A percentile compares a stretch with the other conserved stretches of the same genome.
Evolutionary conservation across 2,797 vertebrate species (phyloP).

Genomic region (Leuciscus waleckii): DNA sequence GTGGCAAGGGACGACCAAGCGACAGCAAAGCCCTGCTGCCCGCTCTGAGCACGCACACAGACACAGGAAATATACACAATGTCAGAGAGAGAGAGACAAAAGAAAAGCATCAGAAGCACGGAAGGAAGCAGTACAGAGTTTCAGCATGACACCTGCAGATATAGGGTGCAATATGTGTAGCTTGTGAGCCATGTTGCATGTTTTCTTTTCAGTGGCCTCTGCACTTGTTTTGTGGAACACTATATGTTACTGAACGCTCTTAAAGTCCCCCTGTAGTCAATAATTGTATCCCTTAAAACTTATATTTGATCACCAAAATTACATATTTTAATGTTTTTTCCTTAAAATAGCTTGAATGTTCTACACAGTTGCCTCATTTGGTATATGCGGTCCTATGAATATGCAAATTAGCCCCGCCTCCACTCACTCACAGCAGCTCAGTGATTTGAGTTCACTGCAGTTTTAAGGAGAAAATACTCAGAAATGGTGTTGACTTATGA

Average conservation of each 20-base stretch:
- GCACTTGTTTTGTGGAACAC: neutral
- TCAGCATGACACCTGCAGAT: neutral
- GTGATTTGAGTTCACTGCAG: too few relatives aligned
- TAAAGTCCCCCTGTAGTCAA: neutral
- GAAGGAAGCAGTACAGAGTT: conserved; percentile 5
- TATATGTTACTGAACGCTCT: neutral
- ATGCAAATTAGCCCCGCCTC: too few relatives aligned
- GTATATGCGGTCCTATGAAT: too few relatives aligned
- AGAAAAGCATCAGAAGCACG: conserved; percentile 13
- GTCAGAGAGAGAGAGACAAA: conserved; percentile 37
- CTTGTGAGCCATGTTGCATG: conserved; percentile 1
- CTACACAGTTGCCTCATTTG: too few relatives aligned
- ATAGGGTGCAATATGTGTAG: neutral
- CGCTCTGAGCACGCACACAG: conserved; percentile 83
- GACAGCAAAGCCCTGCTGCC: conserved; percentile 97
- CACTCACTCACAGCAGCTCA: too few relatives aligned
- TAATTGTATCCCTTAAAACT: too few relatives aligned
- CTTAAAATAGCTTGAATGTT: too few relatives aligned
- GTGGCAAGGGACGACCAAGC: conserved; percentile 96
- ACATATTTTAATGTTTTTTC: too few relatives aligned
- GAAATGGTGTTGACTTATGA: too few relatives aligned
- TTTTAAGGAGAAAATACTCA: too few relatives aligned
- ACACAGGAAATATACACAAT: conserved; percentile 19
- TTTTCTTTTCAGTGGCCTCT: too few relatives aligned
- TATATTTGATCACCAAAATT: too few relatives aligned